Evolutionary conservation across 1,140 invertebrate species (phyloP).

Genomic region (Danaus plexippus): DNA sequence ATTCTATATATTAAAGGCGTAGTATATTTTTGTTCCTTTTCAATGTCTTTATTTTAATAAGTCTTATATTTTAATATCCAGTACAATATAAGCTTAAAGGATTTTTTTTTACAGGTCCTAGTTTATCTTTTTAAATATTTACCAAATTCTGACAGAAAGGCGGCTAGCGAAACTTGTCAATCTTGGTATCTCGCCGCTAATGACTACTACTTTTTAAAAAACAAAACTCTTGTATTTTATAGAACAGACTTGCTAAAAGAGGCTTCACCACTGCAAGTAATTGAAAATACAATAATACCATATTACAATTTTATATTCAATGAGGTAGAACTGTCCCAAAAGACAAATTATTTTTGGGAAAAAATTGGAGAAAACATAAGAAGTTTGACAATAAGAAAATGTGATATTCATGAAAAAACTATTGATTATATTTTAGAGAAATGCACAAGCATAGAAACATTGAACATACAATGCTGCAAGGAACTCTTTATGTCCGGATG

Average conservation of each 20-base stretch:
- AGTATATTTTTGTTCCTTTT: neutral
- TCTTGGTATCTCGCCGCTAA: conserved; percentile 75
- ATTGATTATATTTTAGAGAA: conserved; percentile 73
- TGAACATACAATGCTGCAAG: conserved; percentile 77
- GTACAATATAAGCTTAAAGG: neutral
- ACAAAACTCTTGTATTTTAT: conserved; percentile 70
- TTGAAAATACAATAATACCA: conserved; percentile 63
- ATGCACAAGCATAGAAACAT: conserved; percentile 71
- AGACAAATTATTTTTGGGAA: conserved; percentile 67
- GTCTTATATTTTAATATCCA: neutral
- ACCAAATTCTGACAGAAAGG: conserved; percentile 73
- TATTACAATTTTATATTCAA: conserved; percentile 74
- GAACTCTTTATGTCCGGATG: conserved; percentile 81
- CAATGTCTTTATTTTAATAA: neutral
- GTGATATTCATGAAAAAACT: conserved; percentile 76
- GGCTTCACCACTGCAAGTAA: conserved; percentile 59
- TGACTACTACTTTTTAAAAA: conserved; percentile 71
- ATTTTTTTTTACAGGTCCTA: conserved; percentile 69
- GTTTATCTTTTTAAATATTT: conserved; percentile 76
- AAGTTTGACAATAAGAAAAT: conserved; percentile 69
- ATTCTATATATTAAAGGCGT: conserved; percentile 1
- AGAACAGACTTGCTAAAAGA: conserved; percentile 67
- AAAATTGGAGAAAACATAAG: conserved; percentile 59
- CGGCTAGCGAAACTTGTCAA: conserved; percentile 73
- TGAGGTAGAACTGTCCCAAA: conserved; percentile 73